Percentiles rank a stretch among this genome's conserved stretches.
These are phyloP conservation scores for Homarus americanus DNA, from an alignment of 1,140 invertebrate genomes.

Conservation along the genomic window DNA sequence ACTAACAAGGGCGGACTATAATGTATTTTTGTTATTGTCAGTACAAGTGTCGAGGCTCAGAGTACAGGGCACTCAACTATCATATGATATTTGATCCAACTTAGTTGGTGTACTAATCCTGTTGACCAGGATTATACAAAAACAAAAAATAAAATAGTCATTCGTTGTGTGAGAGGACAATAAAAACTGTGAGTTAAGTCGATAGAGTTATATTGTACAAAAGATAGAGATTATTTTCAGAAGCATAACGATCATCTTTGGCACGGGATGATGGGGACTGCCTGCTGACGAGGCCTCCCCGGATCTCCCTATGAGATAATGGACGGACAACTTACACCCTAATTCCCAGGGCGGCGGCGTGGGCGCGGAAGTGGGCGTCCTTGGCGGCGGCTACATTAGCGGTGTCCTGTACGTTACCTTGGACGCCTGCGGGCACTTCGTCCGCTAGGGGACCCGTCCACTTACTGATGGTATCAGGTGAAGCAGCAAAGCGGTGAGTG, in stretches of 20 bases:
- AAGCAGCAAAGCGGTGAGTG: neutral
- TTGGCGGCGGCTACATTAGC: constrained; percentile 37
- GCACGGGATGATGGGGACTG: neutral
- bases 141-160: too few species aligned
- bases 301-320: neutral
- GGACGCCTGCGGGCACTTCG: constrained; percentile 34
- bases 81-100: too few species aligned
- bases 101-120: too few species aligned
- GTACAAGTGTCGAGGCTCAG: too few species aligned
- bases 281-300: too few species aligned
- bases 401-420: constrained; percentile 14
- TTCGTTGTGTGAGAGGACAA: too few species aligned
- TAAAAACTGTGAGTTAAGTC: neutral
- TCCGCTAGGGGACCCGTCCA: constrained; percentile 50
- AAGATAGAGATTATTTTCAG: neutral
- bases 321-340: neutral
- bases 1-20: too few species aligned
- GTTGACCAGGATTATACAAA: too few species aligned
- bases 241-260: neutral
- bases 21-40: too few species aligned
- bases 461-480: neutral
- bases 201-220: neutral
- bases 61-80: too few species aligned
- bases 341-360: neutral
- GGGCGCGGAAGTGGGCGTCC: constrained; percentile 52